These are phyloP conservation scores for Cyrtorhinus lividipennis DNA, from an alignment of 1,140 invertebrate genomes.

Conservation along the genomic window DNA sequence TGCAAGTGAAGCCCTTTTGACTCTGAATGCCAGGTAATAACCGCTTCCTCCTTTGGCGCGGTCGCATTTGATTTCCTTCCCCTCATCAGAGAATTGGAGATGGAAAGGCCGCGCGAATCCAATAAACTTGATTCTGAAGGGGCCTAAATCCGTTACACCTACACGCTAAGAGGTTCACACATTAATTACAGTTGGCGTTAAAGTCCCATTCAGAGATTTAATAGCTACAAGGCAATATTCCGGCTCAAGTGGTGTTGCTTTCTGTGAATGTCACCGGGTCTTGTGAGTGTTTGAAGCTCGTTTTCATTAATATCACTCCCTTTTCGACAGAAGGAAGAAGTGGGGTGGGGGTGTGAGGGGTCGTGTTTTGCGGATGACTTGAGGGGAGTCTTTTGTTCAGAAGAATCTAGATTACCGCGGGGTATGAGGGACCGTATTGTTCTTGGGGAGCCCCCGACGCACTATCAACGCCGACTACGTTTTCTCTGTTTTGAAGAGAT, in stretches of 20 bases:
- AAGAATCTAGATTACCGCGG: neutral
- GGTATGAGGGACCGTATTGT: neutral
- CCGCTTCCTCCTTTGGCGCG: neutral
- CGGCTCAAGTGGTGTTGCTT: neutral
- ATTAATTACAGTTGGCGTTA: constrained; percentile 1
- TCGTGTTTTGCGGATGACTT: neutral
- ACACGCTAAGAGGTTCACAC: neutral
- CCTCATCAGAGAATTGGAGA: neutral
- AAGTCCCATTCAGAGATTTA: too few species aligned
- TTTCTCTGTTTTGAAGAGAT: too few species aligned
- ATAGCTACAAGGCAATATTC: neutral
- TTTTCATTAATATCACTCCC: constrained; percentile 2
- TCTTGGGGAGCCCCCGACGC: neutral
- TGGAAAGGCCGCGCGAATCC: neutral
- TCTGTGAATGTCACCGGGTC: neutral
- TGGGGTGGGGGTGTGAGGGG: too few species aligned
- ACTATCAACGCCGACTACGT: too few species aligned
- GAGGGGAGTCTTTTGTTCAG: neutral
- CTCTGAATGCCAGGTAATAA: neutral
- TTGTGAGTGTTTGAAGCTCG: neutral
- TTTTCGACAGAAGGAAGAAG: too few species aligned
- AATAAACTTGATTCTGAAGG: constrained; percentile 4
- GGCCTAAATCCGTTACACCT: neutral
- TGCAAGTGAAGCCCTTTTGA: too few species aligned
- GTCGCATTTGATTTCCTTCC: neutral